Conservation (phyloP, 2,113 vertebrate genomes). For the Tragulus kanchil region DNA sequence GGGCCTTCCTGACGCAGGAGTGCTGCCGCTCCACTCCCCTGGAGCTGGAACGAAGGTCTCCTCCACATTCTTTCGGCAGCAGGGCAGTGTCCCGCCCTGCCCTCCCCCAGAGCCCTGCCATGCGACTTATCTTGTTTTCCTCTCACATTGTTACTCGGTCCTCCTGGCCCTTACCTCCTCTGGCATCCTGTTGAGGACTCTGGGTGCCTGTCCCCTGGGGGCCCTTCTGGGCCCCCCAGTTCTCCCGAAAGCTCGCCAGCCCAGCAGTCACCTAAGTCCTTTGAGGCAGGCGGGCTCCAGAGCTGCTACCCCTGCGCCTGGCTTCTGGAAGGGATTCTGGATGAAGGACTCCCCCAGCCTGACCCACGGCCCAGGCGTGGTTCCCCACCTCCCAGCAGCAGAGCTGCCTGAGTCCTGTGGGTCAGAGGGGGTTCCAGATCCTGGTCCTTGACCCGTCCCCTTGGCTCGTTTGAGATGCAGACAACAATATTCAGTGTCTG, state of each 20-base stretch:
- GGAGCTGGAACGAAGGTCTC: not conserved
- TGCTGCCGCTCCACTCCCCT: not conserved
- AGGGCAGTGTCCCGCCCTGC: not conserved
- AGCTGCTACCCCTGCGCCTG: not conserved
- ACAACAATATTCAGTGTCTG: fast-evolving
- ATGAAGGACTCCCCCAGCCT: not conserved
- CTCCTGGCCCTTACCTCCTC: not conserved
- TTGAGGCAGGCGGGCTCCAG: not conserved
- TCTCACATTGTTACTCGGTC: not conserved
- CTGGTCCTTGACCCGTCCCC: not conserved
- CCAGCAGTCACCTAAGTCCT: not conserved
- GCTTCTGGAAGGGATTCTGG: not conserved
- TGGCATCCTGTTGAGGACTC: not conserved
- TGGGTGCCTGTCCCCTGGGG: not conserved
- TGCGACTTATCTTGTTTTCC: constrained; percentile 44
- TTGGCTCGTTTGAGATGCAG: not conserved
- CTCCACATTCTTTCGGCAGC: not conserved
- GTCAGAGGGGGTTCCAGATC: not conserved
- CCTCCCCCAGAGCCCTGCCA: not conserved
- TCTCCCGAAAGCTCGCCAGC: not conserved
- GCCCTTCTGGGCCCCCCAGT: not conserved
- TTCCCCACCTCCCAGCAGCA: not conserved
- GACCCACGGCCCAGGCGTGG: fast-evolving
- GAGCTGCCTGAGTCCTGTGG: no score
- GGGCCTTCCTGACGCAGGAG: not conserved